Evolutionary conservation across 1,140 invertebrate genomes (phyloP), one percentile per base, ranked within the genome.

Genomic region (Megathymus violae): DNA sequence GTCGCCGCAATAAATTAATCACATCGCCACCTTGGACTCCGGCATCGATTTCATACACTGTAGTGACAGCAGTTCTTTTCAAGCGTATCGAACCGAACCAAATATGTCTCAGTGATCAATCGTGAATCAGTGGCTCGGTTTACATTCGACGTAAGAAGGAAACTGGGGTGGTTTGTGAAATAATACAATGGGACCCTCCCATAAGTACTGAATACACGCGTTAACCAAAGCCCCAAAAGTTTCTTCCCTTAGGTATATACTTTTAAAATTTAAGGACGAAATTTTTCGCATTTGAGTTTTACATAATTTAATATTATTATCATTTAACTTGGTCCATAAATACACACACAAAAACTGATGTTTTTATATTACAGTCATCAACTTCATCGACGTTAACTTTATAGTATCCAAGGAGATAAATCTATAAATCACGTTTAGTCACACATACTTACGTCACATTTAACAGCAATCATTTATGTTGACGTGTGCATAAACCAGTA

Each of bases 81-180:
- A 58, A 80, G 81, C 81, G 82, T 85, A 81, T 78, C 85, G 64
- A 71, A 80, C 74, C 77, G 76, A 78, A 73, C 76, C 72, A 75
- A 82, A 82, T 79, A 76, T 83, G 75, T 82, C 68, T 71, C 64
- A 56, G 74, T 75, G 80, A 81, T 85, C 80, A 79, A 78, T 78
- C 73, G 69, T 74, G 62, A 76, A 59, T 75, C 64, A 48, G 27
- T 67, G 71, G 58, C 64, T 84, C 74, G 67, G 74, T 71, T 85
- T 82, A 84, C 80, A 81, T 70, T 48, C 40, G 64, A 67, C 76
- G 80, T 86, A 71, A 76, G 72, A 72, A 71, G 60, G 62, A 73
- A 74, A 78, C 73, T 68, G 58, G 78, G 67, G 69, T 70, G 62
- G 61, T 43, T 68, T 54, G 25, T 47, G 22, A 17, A 46, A 31